Conservation (phyloP, 2,113 vertebrate genomes). For the Leucosticte australis region DNA sequence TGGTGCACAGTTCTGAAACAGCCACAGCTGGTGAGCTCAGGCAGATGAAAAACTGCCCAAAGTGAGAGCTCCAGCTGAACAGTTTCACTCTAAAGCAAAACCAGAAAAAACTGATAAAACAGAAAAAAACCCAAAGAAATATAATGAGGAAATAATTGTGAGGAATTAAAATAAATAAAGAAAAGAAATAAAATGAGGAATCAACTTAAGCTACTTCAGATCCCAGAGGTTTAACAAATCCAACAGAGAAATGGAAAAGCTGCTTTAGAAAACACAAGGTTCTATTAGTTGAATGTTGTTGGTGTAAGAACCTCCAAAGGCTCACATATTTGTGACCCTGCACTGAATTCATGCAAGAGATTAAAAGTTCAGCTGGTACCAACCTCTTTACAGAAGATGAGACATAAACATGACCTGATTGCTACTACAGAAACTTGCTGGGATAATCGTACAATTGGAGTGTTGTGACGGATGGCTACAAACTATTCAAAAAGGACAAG, state of each 20-base stretch:
- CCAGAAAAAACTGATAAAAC: neutral
- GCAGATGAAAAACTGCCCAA: neutral
- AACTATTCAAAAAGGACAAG: neutral
- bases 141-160: neutral
- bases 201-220: neutral
- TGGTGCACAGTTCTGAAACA: neutral
- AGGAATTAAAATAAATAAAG: neutral
- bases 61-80: neutral
- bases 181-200: neutral
- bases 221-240: neutral
- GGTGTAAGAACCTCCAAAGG: neutral
- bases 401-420: neutral
- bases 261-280: neutral
- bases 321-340: neutral
- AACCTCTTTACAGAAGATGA: neutral
- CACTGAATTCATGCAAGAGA: neutral
- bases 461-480: neutral
- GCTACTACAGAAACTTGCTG: neutral
- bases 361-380: neutral
- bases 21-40: neutral
- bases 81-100: neutral
- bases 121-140: neutral
- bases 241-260: neutral
- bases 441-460: rapidly evolving
- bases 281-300: neutral